phyloP scores from a whole-genome alignment of 2,888 invertebrate genomes.

The Papilio gigon region DNA sequence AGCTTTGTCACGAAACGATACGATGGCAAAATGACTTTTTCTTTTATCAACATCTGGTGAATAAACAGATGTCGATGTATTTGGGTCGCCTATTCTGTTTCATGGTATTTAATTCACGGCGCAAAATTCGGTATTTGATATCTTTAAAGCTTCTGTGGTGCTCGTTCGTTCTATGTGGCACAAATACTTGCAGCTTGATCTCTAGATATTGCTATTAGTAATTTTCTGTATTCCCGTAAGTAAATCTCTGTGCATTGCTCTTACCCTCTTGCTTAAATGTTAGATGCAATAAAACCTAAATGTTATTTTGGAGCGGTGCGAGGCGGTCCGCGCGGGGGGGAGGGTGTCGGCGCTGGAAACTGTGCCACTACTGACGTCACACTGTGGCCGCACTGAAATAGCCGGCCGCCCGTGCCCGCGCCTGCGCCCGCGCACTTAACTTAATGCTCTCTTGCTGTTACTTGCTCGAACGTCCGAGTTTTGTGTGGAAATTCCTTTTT shows the following conservation, averaged over 20 bases:
- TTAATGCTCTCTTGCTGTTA: constrained; percentile 34
- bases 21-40: no score
- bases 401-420: constrained; percentile 47
- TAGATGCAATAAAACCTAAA: constrained; percentile 14
- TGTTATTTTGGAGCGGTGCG: constrained; percentile 38
- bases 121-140: no score
- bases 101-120: no score
- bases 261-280: background rate
- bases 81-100: no score
- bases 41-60: no score
- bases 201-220: no score
- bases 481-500: background rate
- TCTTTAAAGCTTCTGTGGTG: no score
- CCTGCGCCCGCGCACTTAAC: constrained; percentile 44
- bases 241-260: background rate
- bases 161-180: no score
- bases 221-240: no score
- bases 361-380: constrained; percentile 73
- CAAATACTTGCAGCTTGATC: no score
- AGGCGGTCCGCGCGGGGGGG: constrained; percentile 32
- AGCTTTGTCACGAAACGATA: no score
- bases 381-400: constrained; percentile 72
- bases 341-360: constrained; percentile 49
- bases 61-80: no score
- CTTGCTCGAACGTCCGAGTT: constrained; percentile 14